Evolutionary conservation across 2,113 vertebrate species (phyloP).

Genomic region (Scalopus aquaticus): DNA sequence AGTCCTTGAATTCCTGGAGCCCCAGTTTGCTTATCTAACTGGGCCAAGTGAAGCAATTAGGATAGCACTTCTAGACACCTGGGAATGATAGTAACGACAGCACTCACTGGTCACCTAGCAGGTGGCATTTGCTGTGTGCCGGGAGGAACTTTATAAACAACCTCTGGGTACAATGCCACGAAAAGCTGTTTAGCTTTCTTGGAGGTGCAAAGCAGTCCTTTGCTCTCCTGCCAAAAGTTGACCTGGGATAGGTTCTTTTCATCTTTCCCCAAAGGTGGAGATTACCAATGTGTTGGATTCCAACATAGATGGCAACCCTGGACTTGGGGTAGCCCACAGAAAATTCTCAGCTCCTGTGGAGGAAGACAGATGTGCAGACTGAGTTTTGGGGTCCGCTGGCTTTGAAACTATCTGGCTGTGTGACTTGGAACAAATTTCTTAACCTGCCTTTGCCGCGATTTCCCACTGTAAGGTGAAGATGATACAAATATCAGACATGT

Average conservation of each 20-base stretch:
- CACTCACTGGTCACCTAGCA: not conserved
- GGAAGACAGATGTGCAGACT: not conserved
- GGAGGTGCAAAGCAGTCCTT: not conserved
- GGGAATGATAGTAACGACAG: not conserved
- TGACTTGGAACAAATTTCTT: not conserved
- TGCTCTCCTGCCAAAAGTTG: not conserved
- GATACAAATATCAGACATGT: not conserved
- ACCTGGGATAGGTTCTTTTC: not conserved
- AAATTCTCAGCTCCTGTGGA: not conserved
- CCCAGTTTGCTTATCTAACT: not conserved
- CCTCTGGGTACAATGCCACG: accelerated
- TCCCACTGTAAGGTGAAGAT: not conserved
- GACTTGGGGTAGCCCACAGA: not conserved
- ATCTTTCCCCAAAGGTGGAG: not conserved
- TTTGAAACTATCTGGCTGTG: not conserved
- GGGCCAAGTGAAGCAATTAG: not conserved
- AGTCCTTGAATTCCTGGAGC: not conserved
- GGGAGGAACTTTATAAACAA: not conserved
- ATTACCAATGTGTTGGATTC: not conserved
- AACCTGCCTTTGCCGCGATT: not conserved
- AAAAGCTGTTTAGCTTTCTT: not conserved
- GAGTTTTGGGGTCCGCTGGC: not conserved
- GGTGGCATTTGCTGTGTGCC: not conserved
- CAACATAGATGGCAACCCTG: not conserved
- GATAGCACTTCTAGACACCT: not conserved